Evolutionary conservation across 2,888 invertebrate genomes (phyloP).

Genomic region (Leptinotarsa juncta): DNA sequence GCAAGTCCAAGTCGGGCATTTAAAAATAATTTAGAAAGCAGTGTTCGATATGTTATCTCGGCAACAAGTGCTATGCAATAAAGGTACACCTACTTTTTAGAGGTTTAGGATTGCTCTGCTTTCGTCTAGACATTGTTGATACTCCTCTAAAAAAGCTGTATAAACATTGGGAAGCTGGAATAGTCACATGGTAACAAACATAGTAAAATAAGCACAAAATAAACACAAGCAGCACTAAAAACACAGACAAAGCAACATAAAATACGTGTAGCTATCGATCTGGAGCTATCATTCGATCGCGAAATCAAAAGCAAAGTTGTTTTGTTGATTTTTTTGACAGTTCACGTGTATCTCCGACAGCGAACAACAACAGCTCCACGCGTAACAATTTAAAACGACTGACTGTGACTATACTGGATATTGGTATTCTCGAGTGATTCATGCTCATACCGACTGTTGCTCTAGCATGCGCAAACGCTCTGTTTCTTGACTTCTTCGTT

Average conservation of each 20-base stretch:
- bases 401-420: conserved; percentile 47
- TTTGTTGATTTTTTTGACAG: conserved; percentile 48
- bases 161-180: conserved; percentile 39
- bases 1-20: conserved; percentile 15
- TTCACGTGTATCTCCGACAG: conserved; percentile 51
- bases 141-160: conserved; percentile 70
- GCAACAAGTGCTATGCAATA: conserved; percentile 37
- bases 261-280: conserved; percentile 32
- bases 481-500: conserved; percentile 50
- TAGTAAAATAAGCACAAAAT: conserved; percentile 46
- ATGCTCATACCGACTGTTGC: conserved; percentile 53
- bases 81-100: conserved; percentile 85
- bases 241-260: conserved; percentile 51
- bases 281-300: conserved; percentile 39
- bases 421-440: conserved; percentile 36
- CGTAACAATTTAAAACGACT: conserved; percentile 54
- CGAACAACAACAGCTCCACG: conserved; percentile 52
- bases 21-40: conserved; percentile 20
- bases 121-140: conserved; percentile 86
- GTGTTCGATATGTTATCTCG: conserved; percentile 16
- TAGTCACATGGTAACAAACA: conserved; percentile 54
- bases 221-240: conserved; percentile 50
- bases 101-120: conserved; percentile 96
- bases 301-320: conserved; percentile 44
- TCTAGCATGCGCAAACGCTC: conserved; percentile 49